These are phyloP conservation scores for Scaptomyza pallida DNA, from an alignment of 1,140 invertebrate species.

Conservation along the genomic window DNA sequence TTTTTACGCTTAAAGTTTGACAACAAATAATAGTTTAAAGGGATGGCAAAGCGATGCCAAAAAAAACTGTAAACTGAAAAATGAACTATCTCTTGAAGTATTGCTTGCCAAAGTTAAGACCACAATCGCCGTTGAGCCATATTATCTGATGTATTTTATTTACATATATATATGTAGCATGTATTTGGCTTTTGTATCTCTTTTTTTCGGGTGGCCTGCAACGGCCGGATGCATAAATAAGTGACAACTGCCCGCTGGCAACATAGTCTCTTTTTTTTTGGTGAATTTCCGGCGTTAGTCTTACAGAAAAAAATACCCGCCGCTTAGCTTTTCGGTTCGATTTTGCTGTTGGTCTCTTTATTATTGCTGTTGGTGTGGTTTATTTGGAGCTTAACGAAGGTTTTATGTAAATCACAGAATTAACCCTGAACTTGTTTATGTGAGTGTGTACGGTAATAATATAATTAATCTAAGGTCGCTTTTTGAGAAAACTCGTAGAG, in stretches of 20 bases:
- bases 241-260: constrained; percentile 59
- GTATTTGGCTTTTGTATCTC: constrained; percentile 18
- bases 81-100: constrained; percentile 15
- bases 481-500: constrained; percentile 6
- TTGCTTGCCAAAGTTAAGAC: constrained; percentile 21
- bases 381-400: constrained; percentile 37
- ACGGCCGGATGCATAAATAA: constrained; percentile 77
- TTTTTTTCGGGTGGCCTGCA: constrained; percentile 44
- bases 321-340: constrained; percentile 34
- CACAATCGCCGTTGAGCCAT: constrained; percentile 40
- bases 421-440: constrained; percentile 41
- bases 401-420: constrained; percentile 49
- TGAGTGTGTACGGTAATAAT: not conserved
- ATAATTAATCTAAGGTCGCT: constrained; percentile 23
- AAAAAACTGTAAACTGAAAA: constrained; percentile 2
- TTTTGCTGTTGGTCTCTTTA: constrained; percentile 18
- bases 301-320: constrained; percentile 49
- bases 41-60: constrained; percentile 16
- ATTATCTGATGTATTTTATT: constrained; percentile 59
- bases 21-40: constrained; percentile 7
- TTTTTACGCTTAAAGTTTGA: constrained; percentile 54
- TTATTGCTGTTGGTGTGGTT: constrained; percentile 1
- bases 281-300: constrained; percentile 62
- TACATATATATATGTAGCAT: constrained; percentile 16
- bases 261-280: constrained; percentile 31